These are phyloP conservation scores for Selene dorsalis DNA, from an alignment of 2,797 vertebrate species.

Conservation along the genomic window DNA sequence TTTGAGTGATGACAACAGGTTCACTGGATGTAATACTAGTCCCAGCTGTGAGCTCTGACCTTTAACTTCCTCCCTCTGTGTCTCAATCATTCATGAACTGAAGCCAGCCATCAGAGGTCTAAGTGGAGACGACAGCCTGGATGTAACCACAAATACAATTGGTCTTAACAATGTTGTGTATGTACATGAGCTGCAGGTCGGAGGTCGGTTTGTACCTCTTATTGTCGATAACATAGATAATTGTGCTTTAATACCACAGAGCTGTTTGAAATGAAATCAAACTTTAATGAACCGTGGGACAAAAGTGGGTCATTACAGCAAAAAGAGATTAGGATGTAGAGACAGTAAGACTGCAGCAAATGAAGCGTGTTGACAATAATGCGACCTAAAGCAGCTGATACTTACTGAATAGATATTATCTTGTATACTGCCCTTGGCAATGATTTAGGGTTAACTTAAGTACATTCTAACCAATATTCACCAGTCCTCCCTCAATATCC, in stretches of 20 bases:
- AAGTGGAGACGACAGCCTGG: slow-evolving; percentile 16
- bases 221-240: slow-evolving; percentile 40
- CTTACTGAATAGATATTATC: background rate
- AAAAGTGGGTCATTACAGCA: slow-evolving; percentile 46
- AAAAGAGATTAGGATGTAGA: slow-evolving; percentile 24
- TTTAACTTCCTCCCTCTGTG: slow-evolving; percentile 13
- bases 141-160: background rate
- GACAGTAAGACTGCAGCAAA: slow-evolving; percentile 41
- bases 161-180: background rate
- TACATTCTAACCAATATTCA: background rate
- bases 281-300: slow-evolving; percentile 58
- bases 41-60: slow-evolving; percentile 33
- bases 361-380: slow-evolving; percentile 42
- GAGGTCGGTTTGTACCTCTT: slow-evolving; percentile 7
- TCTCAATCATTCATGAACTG: slow-evolving; percentile 12
- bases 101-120: slow-evolving; percentile 3
- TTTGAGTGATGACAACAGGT: slow-evolving; percentile 19
- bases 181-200: slow-evolving; percentile 1
- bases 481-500: background rate
- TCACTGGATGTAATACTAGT: slow-evolving; percentile 24
- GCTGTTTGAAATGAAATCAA: slow-evolving; percentile 50
- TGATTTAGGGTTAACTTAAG: slow-evolving; percentile 1
- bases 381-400: slow-evolving; percentile 1
- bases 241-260: background rate
- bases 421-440: background rate